These are phyloP conservation scores for Lytechinus variegatus DNA, from an alignment of 35 echinoderm and acorn worm genomes.

Conservation along the genomic window DNA sequence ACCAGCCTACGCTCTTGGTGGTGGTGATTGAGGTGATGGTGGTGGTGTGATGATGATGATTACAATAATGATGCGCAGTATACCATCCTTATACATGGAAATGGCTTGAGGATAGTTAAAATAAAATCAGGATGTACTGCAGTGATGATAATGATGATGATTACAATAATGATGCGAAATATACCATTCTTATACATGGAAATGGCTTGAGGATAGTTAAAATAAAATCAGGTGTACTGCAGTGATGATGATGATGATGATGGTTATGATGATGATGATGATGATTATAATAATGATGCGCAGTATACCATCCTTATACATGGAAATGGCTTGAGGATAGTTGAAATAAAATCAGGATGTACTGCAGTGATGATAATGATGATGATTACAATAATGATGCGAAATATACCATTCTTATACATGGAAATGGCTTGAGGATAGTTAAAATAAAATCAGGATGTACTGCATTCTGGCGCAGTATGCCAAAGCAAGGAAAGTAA, in stretches of 20 bases:
- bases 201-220: constrained; percentile 83
- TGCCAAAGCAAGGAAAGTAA: constrained; percentile 89
- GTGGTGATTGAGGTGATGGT: too few species aligned
- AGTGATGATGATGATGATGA: too few species aligned
- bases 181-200: constrained; percentile 92
- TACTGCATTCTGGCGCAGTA: constrained; percentile 83
- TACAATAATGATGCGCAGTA: too few species aligned
- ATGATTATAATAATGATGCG: too few species aligned
- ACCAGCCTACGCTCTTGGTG: too few species aligned
- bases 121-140: constrained; percentile 82
- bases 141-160: background rate
- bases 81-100: constrained; percentile 92
- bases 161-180: constrained; percentile 47
- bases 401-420: constrained; percentile 90
- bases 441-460: constrained; percentile 77
- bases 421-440: constrained; percentile 91
- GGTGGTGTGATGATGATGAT: too few species aligned
- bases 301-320: constrained; percentile 84
- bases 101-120: constrained; percentile 89
- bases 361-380: constrained; percentile 59
- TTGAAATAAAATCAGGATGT: constrained; percentile 81
- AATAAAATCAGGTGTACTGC: constrained; percentile 75
- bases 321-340: constrained; percentile 91
- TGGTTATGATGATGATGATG: too few species aligned
- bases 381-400: background rate